phyloP scores from a whole-genome alignment of 1,140 invertebrate genomes.

The Trichonephila clavata region DNA sequence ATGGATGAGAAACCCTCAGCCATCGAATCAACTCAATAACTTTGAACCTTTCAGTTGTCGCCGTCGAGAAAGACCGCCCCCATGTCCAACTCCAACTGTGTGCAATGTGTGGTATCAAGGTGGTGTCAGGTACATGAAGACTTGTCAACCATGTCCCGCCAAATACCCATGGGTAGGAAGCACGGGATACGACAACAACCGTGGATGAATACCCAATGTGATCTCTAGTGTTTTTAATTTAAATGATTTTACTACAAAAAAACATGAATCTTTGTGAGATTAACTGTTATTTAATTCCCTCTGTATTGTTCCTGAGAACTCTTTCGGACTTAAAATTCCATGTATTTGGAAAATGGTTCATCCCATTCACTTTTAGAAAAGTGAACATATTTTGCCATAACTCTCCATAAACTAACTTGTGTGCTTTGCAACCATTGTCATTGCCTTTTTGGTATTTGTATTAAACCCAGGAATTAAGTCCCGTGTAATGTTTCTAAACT shows the following conservation, averaged over 20 bases:
- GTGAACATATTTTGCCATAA: slow-evolving; percentile 41
- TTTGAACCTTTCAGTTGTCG: slow-evolving; percentile 93
- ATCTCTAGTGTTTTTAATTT: slow-evolving; percentile 67
- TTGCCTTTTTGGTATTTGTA: neutral
- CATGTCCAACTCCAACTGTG: slow-evolving; percentile 94
- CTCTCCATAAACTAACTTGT: neutral
- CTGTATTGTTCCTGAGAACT: slow-evolving; percentile 63
- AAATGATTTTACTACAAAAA: slow-evolving; percentile 50
- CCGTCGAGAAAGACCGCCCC: slow-evolving; percentile 90
- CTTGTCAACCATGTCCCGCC: slow-evolving; percentile 94
- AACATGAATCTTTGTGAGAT: slow-evolving; percentile 54
- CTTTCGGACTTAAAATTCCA: slow-evolving; percentile 10
- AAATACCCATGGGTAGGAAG: slow-evolving; percentile 95
- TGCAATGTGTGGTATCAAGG: slow-evolving; percentile 97
- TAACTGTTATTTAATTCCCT: slow-evolving; percentile 49
- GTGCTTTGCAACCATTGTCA: neutral
- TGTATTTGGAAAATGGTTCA: neutral
- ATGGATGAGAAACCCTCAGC: slow-evolving; percentile 95
- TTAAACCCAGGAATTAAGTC: neutral
- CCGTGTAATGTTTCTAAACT: neutral
- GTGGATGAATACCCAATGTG: slow-evolving; percentile 55
- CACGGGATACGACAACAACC: slow-evolving; percentile 84
- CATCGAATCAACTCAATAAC: slow-evolving; percentile 87
- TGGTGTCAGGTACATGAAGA: slow-evolving; percentile 91
- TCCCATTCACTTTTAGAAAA: neutral